Base-by-base conservation (phyloP, 2,888 invertebrate species). In the Camptogramma bilineatum region DNA sequence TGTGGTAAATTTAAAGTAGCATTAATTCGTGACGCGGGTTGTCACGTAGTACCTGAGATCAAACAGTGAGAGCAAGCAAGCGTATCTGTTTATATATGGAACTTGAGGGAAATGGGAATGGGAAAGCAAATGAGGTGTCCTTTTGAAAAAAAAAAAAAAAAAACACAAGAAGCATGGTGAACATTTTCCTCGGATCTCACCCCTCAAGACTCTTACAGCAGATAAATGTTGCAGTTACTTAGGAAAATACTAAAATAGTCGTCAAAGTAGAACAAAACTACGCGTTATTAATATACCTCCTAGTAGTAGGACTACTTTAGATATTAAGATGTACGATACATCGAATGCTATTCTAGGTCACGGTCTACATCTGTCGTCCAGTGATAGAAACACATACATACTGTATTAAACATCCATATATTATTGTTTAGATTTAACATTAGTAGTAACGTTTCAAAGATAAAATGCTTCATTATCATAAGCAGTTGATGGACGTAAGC, bases 401-500 rank as follows among this genome's bases (percentile, higher is more conserved):
- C 28, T 13, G 34, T 39, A 13, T 39, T 13, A 10, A 28, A 28
- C 28, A 28, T 28, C 7, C 7, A 8, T 28, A 28, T 8, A 28
- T 28, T 28, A 39, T 13, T 1, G 13, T 39, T 13, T 39, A 39
- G 13, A 39, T 39, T 13, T 13, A 39, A 39, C 10, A 1, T 10
- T 4, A 39, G 34, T 39, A 39, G 10, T 8, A 16, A 44, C 17
- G 10, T 16, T 42, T 28, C 28, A 18, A 55, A 39, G 31, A 51
- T 44, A 0, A 34, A 52, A 24, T 54, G 34, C 39, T 31, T 52
- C 64, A 52, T 51, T 61, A 68, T 62, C 52, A 57, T 59, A 65
- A 66, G 66, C 66, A 65, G 55, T 56, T 61, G 64, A 70, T 62
- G 58, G 63, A 70, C 64, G 66, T 59, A 66, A 70, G 64, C 66